These are phyloP conservation scores for Ischnura elegans DNA, from an alignment of 2,888 invertebrate genomes.

Conservation along the genomic window DNA sequence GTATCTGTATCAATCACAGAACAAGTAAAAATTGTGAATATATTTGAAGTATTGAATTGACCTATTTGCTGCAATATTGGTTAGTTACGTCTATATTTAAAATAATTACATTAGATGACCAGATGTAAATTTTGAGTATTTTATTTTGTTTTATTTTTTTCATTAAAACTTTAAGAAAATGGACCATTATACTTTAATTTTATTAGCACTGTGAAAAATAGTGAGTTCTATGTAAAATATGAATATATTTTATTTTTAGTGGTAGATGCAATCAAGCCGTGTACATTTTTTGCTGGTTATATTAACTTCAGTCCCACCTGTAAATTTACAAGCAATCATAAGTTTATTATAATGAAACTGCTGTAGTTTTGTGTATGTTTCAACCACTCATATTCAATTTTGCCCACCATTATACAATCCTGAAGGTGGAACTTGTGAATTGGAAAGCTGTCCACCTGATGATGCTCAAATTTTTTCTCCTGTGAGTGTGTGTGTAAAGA, in stretches of 20 bases:
- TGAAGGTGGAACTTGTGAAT: slow-evolving; percentile 34
- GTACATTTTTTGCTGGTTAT: slow-evolving; percentile 29
- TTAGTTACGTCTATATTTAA: slow-evolving; percentile 41
- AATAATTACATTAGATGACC: background rate
- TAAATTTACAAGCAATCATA: background rate
- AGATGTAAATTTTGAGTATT: slow-evolving; percentile 45
- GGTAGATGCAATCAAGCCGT: slow-evolving; percentile 28
- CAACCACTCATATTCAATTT: background rate
- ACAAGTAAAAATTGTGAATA: slow-evolving; percentile 44
- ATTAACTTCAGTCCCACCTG: slow-evolving; percentile 18
- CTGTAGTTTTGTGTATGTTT: background rate
- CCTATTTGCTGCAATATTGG: slow-evolving; percentile 43
- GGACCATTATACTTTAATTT: slow-evolving; percentile 54
- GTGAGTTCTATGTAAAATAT: slow-evolving; percentile 25
- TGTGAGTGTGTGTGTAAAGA: slow-evolving; percentile 55
- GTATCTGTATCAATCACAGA: slow-evolving; percentile 49
- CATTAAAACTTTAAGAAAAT: slow-evolving; percentile 20
- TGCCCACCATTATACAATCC: slow-evolving; percentile 46
- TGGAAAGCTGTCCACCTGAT: slow-evolving; percentile 31
- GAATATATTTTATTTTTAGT: slow-evolving; percentile 19
- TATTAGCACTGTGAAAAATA: slow-evolving; percentile 1
- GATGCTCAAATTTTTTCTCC: slow-evolving; percentile 46
- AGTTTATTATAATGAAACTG: background rate
- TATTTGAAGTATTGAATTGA: slow-evolving; percentile 30
- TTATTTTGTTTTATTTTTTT: slow-evolving; percentile 57